These are phyloP conservation scores for Diplosoma virens DNA, from an alignment of 23 tunicate genomes.

Conservation along the genomic window DNA sequence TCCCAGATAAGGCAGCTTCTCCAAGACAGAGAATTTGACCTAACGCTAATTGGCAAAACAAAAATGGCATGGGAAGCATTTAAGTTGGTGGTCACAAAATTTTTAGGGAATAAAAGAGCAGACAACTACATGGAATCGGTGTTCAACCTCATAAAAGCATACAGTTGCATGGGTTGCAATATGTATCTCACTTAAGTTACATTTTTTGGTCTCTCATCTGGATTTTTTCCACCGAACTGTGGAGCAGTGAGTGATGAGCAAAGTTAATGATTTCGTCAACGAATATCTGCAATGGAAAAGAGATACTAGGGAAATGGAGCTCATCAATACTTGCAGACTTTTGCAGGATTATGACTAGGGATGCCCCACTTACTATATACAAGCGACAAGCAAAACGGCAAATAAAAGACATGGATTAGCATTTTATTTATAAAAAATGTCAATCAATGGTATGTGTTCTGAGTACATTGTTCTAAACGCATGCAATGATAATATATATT, in stretches of 20 bases:
- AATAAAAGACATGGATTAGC: background rate
- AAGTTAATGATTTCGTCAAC: constrained; percentile 17
- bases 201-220: constrained; percentile 29
- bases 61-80: constrained; percentile 22
- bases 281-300: constrained; percentile 21
- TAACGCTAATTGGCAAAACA: background rate
- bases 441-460: background rate
- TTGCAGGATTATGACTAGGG: constrained; percentile 12
- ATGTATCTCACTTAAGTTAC: constrained; percentile 27
- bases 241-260: constrained; percentile 24
- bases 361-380: constrained; percentile 11
- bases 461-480: constrained; percentile 3
- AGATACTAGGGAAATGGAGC: constrained; percentile 15
- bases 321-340: constrained; percentile 32
- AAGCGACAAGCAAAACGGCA: constrained; percentile 29
- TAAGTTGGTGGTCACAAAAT: constrained; percentile 21
- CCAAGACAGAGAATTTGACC: constrained; percentile 8
- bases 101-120: constrained; percentile 6
- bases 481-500: background rate
- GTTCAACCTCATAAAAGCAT: constrained; percentile 12
- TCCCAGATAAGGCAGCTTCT: constrained; percentile 34
- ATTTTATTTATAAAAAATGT: constrained; percentile 4
- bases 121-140: constrained; percentile 14
- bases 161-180: constrained; percentile 16
- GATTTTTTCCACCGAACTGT: constrained; percentile 33